A percentile compares a stretch with the other conserved stretches of the same genome.
phyloP scores from a whole-genome alignment of 2,797 vertebrate species.

The Chanos chanos region DNA sequence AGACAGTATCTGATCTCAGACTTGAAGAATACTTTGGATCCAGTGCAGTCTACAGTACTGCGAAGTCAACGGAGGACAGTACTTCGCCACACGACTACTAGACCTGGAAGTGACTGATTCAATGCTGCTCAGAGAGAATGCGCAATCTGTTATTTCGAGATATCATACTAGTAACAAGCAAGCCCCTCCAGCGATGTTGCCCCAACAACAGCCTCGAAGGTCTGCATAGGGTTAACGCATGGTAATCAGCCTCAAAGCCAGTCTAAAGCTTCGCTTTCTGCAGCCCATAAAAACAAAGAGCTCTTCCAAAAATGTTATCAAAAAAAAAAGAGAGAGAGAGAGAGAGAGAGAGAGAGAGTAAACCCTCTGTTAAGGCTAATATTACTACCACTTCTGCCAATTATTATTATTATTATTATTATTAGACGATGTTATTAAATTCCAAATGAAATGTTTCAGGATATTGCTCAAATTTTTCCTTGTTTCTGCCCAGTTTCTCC shows the following conservation, averaged over 20 bases:
- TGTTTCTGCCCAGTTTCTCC: too few species aligned
- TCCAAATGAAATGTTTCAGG: too few species aligned
- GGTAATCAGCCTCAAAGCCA: conserved; percentile 35
- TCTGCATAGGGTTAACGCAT: conserved; percentile 44
- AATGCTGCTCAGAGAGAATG: conserved; percentile 24
- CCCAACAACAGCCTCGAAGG: conserved; percentile 37
- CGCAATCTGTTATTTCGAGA: conserved; percentile 41
- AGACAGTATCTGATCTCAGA: too few species aligned
- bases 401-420: too few species aligned
- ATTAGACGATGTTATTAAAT: too few species aligned
- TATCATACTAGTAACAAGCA: conserved; percentile 29
- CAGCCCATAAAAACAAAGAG: conserved; percentile 15
- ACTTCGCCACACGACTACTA: conserved; percentile 10
- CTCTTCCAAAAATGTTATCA: conserved; percentile 1
- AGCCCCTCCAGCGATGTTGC: conserved; percentile 43
- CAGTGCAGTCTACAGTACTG: background rate
- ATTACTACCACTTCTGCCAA: too few species aligned
- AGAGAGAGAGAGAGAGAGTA: too few species aligned
- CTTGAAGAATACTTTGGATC: too few species aligned
- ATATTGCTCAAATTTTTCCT: too few species aligned
- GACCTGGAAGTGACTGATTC: conserved; percentile 13
- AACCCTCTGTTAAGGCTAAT: too few species aligned
- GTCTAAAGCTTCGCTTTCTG: conserved; percentile 30
- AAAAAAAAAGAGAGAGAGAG: too few species aligned
- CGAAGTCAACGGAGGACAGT: conserved; percentile 4